Base-by-base conservation (phyloP, 2,888 invertebrate species). In the Conistra vaccinii region DNA sequence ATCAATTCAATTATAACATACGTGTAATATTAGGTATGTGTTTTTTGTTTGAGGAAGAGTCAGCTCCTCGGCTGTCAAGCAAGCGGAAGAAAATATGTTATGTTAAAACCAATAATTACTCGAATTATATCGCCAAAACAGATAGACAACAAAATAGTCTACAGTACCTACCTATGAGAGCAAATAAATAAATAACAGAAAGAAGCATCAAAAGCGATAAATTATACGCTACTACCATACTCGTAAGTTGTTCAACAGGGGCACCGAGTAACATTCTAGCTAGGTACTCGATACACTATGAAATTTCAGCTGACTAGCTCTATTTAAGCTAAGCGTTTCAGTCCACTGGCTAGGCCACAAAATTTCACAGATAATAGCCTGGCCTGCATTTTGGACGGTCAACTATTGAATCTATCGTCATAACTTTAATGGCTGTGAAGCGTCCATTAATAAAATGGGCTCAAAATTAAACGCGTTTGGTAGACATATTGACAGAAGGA, bases 271-370 rank as follows among this genome's bases (percentile, higher is more conserved):
- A 78, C 2, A 66, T 51, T 53, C 12, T 42, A 20, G 26, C 65
- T 42, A 0, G 3, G 39, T 61, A 66, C n/a, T 74, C 53, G 48
- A 29, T 58, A 29, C 55, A n/a, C 55, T 53, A 35, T 60, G 29
- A 42, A 51, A 73, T 69, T 60, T 76, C 55, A 69, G 81, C 48
- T 66, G 65, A 81, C 65, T 76, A 81, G 53, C 32, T 32, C 61
- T 23, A 17, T 65, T 20, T 23, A 60, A 60, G 32, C 71, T 61
- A 48, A 65, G 20, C 55, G 39, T 76, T 69, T 63, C 76, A 65
- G 65, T 69, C 5, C 58, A 69, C 53, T 69, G 65, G 51, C 4
- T 48, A 7, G 45, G 29, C 62, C 60, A 42, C 73, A 60, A 71
- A 60, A 75, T 73, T 81, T 32, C 66, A 42, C 57, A 68, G 45